phyloP scores from a whole-genome alignment of 2,888 invertebrate genomes.

The Anodontia alba region DNA sequence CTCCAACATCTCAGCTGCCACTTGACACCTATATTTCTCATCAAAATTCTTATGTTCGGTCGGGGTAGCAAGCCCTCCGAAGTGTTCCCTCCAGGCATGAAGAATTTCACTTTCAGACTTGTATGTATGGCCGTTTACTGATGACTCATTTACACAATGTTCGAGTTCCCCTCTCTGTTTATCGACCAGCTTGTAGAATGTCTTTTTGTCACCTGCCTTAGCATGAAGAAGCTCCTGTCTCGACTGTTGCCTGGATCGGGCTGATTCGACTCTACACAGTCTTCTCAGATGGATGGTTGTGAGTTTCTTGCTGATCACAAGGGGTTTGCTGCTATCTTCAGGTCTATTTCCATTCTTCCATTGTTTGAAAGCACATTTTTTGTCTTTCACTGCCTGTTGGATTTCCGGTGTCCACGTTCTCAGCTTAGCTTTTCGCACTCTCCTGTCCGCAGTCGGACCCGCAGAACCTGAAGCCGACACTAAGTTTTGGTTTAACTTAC shows the following conservation, averaged over 20 bases:
- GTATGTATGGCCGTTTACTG: neutral
- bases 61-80: neutral
- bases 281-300: neutral
- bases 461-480: neutral
- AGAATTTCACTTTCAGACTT: neutral
- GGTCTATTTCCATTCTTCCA: neutral
- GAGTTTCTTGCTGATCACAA: neutral
- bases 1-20: neutral
- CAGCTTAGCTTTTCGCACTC: neutral
- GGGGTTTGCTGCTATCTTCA: neutral
- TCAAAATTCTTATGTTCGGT: neutral
- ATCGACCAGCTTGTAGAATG: neutral
- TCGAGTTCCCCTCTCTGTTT: neutral
- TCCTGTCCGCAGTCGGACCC: neutral
- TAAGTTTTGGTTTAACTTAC: neutral
- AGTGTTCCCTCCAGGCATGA: neutral
- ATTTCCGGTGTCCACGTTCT: neutral
- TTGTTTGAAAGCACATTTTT: neutral
- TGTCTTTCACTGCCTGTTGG: neutral
- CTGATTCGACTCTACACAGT: neutral
- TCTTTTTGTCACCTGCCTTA: neutral
- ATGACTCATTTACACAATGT: neutral
- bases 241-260: neutral
- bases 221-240: neutral
- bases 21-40: neutral